A percentile compares a stretch with the other conserved stretches of the same genome.
phyloP scores from a whole-genome alignment of 2,888 invertebrate genomes.

The Meliscaeva auricollis region DNA sequence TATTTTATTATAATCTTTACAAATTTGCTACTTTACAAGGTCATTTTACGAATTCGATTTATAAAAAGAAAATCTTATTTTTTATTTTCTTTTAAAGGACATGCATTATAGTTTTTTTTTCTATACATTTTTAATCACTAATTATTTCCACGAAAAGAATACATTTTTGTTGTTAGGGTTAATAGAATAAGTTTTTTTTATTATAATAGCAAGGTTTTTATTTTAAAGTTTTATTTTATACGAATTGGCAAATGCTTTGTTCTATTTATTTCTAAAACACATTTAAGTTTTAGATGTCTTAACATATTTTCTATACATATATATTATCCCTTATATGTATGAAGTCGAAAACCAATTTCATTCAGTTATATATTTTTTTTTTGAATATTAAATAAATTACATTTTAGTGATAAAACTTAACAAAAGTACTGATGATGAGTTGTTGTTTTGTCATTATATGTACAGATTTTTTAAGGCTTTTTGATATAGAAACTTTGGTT shows the following conservation, averaged over 20 bases:
- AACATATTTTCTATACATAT: conserved; percentile 29
- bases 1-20: conserved; percentile 41
- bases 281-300: conserved; percentile 18
- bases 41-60: conserved; percentile 33
- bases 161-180: conserved; percentile 42
- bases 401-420: conserved; percentile 40
- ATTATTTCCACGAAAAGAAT: conserved; percentile 47
- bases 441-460: conserved; percentile 43
- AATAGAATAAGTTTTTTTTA: conserved; percentile 59
- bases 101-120: conserved; percentile 45
- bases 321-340: not conserved
- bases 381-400: conserved; percentile 17
- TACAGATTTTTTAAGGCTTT: conserved; percentile 71
- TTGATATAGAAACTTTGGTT: conserved; percentile 75
- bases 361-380: not conserved
- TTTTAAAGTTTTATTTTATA: conserved; percentile 29
- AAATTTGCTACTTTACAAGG: conserved; percentile 59
- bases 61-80: conserved; percentile 31
- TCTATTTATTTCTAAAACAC: conserved; percentile 35
- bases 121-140: conserved; percentile 41
- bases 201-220: conserved; percentile 43
- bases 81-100: conserved; percentile 40
- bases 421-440: conserved; percentile 30
- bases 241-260: conserved; percentile 55
- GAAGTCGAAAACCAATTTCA: conserved; percentile 23